A percentile compares a stretch with the other conserved stretches of the same genome.
Conservation (phyloP, 1,140 invertebrate species). For the Eciton burchellii region DNA sequence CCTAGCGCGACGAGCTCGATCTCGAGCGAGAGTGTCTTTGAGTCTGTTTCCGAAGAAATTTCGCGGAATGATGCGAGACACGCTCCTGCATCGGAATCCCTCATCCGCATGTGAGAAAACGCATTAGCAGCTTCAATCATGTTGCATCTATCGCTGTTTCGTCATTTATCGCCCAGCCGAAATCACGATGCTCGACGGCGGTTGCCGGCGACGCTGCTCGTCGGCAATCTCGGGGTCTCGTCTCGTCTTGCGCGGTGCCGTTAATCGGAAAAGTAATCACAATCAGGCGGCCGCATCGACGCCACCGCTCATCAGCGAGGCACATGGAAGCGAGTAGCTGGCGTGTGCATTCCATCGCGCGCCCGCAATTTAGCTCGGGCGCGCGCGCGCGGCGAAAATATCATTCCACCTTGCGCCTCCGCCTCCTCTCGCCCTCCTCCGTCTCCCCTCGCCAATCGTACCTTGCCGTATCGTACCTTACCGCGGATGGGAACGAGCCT, state of each 20-base stretch:
- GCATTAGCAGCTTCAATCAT: neutral
- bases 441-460: neutral
- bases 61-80: no score
- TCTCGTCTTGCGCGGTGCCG: conserved; percentile 4
- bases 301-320: conserved; percentile 41
- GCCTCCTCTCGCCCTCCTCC: neutral
- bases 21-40: no score
- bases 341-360: conserved; percentile 59
- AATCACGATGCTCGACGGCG: neutral
- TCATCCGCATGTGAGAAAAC: neutral
- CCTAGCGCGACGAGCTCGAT: no score
- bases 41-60: no score
- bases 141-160: neutral
- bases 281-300: conserved; percentile 41
- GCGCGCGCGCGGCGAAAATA: conserved; percentile 47
- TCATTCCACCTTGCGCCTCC: conserved; percentile 38
- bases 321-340: conserved; percentile 56
- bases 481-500: conserved; percentile 38
- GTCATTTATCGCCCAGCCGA: neutral
- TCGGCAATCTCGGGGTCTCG: neutral
- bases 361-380: conserved; percentile 51
- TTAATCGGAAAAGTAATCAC: conserved; percentile 61
- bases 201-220: neutral
- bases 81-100: no score
- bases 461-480: conserved; percentile 33